Conservation (phyloP, 2,888 invertebrate genomes). For the Antheraea assamensis region DNA sequence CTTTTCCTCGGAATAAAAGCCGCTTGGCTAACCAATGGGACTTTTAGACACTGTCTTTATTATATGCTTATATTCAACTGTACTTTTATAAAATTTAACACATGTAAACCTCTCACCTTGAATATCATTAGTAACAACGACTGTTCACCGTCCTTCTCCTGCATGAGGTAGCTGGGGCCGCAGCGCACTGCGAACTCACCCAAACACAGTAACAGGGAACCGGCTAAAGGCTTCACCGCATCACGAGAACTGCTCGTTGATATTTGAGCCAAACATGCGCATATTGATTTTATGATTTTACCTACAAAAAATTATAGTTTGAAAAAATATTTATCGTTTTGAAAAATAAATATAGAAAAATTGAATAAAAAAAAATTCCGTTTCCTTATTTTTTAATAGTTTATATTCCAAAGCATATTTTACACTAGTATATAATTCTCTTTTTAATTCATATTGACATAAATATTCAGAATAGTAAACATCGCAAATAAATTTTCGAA, state of each 20-base stretch:
- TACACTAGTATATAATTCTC: no score
- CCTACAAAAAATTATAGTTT: conserved; percentile 49
- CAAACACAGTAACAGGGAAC: conserved; percentile 92
- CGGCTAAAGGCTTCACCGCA: conserved; percentile 85
- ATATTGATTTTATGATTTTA: conserved; percentile 82
- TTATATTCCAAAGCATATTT: not conserved
- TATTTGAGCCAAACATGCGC: conserved; percentile 76
- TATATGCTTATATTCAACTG: no score
- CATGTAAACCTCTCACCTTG: conserved; percentile 73
- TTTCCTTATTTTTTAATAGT: not conserved
- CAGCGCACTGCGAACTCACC: conserved; percentile 97
- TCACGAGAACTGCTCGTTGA: conserved; percentile 82
- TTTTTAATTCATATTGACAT: not conserved
- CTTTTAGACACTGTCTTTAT: no score
- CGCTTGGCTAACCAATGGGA: no score
- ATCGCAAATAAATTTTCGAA: not conserved
- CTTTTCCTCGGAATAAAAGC: no score
- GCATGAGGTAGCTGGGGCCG: conserved; percentile 84
- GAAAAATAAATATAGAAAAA: not conserved
- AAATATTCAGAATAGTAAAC: not conserved
- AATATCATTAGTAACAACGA: conserved; percentile 86
- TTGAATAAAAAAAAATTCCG: no score
- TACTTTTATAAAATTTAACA: no score
- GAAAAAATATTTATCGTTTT: not conserved
- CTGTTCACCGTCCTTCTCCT: conserved; percentile 73